Percentiles rank a stretch among this genome's conserved stretches.
Conservation (phyloP, 1,140 invertebrate genomes). For the Neotoxoptera formosana region DNA sequence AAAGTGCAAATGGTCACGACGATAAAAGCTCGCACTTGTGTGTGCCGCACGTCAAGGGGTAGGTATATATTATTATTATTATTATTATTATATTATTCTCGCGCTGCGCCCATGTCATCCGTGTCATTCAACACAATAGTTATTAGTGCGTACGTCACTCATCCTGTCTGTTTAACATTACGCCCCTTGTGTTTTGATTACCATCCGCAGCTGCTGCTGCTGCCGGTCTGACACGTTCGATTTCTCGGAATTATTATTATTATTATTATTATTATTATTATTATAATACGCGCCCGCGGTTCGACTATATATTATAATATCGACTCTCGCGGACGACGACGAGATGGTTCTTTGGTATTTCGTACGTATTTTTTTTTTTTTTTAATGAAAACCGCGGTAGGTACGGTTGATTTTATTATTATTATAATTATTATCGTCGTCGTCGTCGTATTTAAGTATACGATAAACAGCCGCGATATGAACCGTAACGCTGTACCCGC, state of each 20-base stretch:
- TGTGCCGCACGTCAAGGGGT: neutral
- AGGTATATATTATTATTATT: neutral
- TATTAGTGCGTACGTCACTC: slow-evolving; percentile 27
- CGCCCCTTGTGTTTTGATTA: neutral
- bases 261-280: too few species aligned
- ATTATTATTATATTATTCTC: neutral
- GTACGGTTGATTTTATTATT: too few species aligned
- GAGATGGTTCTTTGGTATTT: too few species aligned
- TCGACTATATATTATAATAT: too few species aligned
- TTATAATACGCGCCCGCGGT: too few species aligned
- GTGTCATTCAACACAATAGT: neutral
- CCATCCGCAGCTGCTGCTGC: neutral
- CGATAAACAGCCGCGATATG: too few species aligned
- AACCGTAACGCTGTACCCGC: too few species aligned
- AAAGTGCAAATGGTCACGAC: neutral
- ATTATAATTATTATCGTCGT: too few species aligned
- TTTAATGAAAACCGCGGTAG: too few species aligned
- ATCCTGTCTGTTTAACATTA: neutral
- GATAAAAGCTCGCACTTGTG: neutral
- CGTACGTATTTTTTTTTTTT: too few species aligned
- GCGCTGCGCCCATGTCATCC: neutral
- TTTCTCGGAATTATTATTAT: neutral
- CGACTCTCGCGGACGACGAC: too few species aligned
- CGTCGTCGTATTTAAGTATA: too few species aligned
- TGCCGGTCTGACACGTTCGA: slow-evolving; percentile 14